Conservation (phyloP, 2,888 invertebrate species). For the Drosophila atroscutellata region DNA sequence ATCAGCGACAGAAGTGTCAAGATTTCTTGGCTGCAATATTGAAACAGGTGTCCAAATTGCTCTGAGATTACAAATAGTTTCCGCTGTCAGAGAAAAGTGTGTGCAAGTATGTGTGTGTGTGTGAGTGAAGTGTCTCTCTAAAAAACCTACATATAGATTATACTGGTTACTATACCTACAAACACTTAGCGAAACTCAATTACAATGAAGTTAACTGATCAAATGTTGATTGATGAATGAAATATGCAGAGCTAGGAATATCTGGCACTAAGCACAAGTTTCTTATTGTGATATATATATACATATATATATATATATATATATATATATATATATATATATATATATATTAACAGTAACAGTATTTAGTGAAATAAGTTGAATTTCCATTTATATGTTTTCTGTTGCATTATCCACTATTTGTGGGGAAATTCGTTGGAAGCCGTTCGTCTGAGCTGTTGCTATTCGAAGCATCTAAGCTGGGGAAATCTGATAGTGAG, state of each 20-base stretch:
- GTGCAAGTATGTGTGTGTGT: neutral
- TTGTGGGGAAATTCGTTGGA: slow-evolving; percentile 28
- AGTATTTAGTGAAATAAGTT: too few species aligned
- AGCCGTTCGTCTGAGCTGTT: slow-evolving; percentile 19
- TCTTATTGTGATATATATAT: neutral
- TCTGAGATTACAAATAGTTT: slow-evolving; percentile 61
- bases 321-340: too few species aligned
- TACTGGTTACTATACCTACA: neutral
- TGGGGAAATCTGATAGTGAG: slow-evolving; percentile 33
- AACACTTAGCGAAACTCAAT: slow-evolving; percentile 13
- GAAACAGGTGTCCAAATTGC: slow-evolving; percentile 77
- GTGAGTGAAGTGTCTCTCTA: neutral
- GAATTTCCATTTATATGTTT: too few species aligned
- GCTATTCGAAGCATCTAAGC: neutral
- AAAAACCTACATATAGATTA: neutral
- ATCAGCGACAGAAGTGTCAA: slow-evolving; percentile 58
- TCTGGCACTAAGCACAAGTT: neutral
- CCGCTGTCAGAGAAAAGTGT: slow-evolving; percentile 26
- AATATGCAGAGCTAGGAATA: neutral
- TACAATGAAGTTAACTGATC: neutral
- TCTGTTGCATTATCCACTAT: neutral
- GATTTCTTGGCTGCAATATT: slow-evolving; percentile 70
- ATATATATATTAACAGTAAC: too few species aligned
- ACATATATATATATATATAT: too few species aligned
- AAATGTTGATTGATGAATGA: neutral